Evolutionary conservation across 2,113 vertebrate genomes (phyloP).

Genomic region (Camelus dromedarius): DNA sequence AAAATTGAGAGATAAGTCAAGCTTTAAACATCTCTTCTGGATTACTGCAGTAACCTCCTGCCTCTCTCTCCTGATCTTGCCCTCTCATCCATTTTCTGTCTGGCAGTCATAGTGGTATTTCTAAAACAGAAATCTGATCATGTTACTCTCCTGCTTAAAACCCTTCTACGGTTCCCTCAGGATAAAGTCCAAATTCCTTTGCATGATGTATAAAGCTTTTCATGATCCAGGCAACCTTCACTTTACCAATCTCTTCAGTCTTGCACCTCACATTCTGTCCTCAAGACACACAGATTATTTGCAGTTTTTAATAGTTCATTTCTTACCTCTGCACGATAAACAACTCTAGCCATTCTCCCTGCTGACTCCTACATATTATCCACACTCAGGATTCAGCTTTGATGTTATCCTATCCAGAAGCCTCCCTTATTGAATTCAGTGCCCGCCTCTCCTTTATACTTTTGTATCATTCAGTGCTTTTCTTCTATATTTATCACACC

Average conservation of each 20-base stretch:
- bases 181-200: constrained; percentile 27
- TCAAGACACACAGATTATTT: not conserved
- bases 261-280: not conserved
- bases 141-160: constrained; percentile 8
- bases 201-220: not conserved
- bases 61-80: not conserved
- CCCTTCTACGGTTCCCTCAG: not conserved
- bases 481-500: not conserved
- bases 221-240: not conserved
- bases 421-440: not conserved
- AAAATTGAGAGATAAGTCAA: constrained; percentile 26
- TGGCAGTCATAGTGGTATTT: not conserved
- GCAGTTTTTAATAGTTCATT: constrained; percentile 1
- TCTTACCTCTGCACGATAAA: not conserved
- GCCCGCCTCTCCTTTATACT: not conserved
- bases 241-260: not conserved
- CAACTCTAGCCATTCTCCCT: not conserved
- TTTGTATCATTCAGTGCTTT: not conserved
- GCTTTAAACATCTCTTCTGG: not conserved
- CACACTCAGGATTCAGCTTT: not conserved
- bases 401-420: not conserved
- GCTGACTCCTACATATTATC: not conserved
- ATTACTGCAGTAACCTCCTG: not conserved
- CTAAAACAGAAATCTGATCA: not conserved
- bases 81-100: not conserved